Percentiles rank a stretch among this genome's conserved stretches.
These are phyloP conservation scores for Apostichopus leukothele DNA, from an alignment of 53 echinoderm and acorn worm genomes.

Conservation along the genomic window DNA sequence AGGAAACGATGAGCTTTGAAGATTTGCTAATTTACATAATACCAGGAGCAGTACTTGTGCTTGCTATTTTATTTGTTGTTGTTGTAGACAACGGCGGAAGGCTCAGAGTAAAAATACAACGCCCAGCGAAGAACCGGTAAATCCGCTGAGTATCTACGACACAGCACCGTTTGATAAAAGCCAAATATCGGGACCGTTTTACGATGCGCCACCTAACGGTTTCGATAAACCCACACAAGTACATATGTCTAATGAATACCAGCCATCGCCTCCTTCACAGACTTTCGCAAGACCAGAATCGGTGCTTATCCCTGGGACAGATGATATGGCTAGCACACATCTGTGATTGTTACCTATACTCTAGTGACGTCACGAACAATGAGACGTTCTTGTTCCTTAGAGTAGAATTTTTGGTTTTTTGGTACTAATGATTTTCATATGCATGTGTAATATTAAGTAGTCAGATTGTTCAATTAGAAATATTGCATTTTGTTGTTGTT, in stretches of 20 bases:
- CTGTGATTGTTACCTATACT: not conserved
- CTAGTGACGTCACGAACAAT: too few relatives aligned
- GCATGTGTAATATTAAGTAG: too few relatives aligned
- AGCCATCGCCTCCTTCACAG: not conserved
- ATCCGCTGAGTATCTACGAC: not conserved
- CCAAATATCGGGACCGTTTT: not conserved
- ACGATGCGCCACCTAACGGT: not conserved
- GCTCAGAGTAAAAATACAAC: not conserved
- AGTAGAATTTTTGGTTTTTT: too few relatives aligned
- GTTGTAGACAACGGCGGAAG: too few relatives aligned
- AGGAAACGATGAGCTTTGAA: not conserved
- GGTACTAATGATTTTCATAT: too few relatives aligned
- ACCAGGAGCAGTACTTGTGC: not conserved
- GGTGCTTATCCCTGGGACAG: not conserved
- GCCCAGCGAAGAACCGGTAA: not conserved
- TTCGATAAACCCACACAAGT: not conserved
- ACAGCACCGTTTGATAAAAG: not conserved
- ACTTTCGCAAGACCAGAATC: not conserved
- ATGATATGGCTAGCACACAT: slow-evolving; percentile 21
- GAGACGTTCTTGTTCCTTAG: too few relatives aligned
- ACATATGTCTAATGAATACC: not conserved
- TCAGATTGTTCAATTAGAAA: too few relatives aligned
- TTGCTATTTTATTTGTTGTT: not conserved
- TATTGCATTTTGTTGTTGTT: too few relatives aligned
- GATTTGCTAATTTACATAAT: not conserved